These are phyloP conservation scores for Myotis davidii DNA, from an alignment of 2,113 vertebrate species.

Conservation along the genomic window DNA sequence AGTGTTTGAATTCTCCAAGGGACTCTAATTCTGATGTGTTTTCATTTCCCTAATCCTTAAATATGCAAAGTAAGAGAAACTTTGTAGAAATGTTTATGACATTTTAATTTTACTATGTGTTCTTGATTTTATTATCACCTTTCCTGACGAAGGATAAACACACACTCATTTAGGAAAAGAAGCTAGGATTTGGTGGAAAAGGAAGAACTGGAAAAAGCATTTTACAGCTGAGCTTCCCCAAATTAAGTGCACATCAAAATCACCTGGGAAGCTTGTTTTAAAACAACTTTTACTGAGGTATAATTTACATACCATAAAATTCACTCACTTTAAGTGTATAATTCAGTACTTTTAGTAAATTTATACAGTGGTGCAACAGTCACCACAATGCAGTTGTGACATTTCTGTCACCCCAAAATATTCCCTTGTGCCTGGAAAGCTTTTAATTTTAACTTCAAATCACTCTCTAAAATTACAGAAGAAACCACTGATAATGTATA, in stretches of 20 bases:
- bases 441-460: constrained; percentile 22
- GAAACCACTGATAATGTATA: background rate
- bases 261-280: constrained; percentile 20
- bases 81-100: constrained; percentile 1
- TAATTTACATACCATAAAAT: constrained; percentile 7
- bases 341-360: constrained; percentile 16
- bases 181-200: background rate
- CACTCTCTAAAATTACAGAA: constrained; percentile 7
- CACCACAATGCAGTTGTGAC: background rate
- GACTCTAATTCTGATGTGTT: background rate
- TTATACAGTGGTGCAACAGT: background rate
- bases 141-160: constrained; percentile 13
- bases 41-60: constrained; percentile 43
- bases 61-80: constrained; percentile 7
- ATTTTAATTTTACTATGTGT: constrained; percentile 18
- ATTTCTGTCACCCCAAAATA: constrained; percentile 18
- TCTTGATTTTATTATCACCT: constrained; percentile 52
- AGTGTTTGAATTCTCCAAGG: constrained; percentile 1
- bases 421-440: background rate
- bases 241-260: background rate
- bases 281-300: background rate
- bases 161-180: background rate
- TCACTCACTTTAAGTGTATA: background rate
- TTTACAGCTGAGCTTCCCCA: background rate
- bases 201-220: background rate